phyloP scores from a whole-genome alignment of 2,888 invertebrate genomes.

The Anagyrus pseudococci region DNA sequence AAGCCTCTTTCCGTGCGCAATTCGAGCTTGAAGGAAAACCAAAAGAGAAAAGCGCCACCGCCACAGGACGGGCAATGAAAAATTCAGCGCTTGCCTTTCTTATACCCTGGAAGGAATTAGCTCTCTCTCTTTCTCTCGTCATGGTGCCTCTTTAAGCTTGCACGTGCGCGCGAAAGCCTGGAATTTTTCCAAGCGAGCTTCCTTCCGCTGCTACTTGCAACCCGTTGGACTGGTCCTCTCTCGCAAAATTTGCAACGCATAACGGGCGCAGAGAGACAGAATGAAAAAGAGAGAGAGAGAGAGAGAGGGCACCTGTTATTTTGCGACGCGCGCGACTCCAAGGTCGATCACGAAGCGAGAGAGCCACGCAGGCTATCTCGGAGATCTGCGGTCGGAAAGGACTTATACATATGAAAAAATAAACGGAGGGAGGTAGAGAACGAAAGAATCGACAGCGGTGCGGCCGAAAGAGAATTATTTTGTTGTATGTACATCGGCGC shows the following conservation, averaged over 20 bases:
- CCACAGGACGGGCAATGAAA: neutral
- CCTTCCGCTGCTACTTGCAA: neutral
- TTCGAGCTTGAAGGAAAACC: no score
- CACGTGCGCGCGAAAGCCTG: neutral
- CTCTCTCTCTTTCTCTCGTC: neutral
- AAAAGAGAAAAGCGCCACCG: neutral
- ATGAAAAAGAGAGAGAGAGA: neutral
- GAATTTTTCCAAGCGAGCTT: constrained; percentile 5
- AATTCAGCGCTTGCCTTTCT: neutral
- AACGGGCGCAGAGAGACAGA: neutral
- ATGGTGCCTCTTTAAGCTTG: neutral
- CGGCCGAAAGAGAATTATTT: no score
- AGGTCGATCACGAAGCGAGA: neutral
- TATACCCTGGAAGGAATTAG: neutral
- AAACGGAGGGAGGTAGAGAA: neutral
- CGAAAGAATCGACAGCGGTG: no score
- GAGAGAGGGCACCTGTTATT: neutral
- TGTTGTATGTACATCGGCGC: no score
- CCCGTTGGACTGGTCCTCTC: constrained; percentile 16
- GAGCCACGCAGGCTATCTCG: neutral
- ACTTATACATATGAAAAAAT: neutral
- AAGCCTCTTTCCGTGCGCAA: no score
- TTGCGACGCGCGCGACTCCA: neutral
- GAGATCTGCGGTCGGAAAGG: neutral
- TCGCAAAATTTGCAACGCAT: constrained; percentile 8